Evolutionary conservation across 1,140 invertebrate species (phyloP).

Genomic region (Sarcophaga bullata): DNA sequence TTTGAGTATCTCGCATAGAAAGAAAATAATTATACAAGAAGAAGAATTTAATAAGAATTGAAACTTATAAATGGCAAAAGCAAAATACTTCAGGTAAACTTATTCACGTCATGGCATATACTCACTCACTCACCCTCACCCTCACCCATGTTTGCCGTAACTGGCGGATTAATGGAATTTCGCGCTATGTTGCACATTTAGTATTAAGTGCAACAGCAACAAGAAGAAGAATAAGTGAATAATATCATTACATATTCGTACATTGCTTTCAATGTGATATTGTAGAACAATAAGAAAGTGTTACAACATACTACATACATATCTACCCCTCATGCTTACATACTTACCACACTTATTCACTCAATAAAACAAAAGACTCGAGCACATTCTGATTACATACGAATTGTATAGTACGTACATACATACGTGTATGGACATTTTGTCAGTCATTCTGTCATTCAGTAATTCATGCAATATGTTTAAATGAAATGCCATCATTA

Average conservation of each 20-base stretch:
- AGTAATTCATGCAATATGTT: no score
- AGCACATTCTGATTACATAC: no score
- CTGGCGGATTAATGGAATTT: slow-evolving; percentile 1
- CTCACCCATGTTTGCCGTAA: background rate
- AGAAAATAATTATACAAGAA: background rate
- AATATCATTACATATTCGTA: background rate
- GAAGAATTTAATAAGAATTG: background rate
- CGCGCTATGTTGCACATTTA: slow-evolving; percentile 23
- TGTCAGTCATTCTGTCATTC: no score
- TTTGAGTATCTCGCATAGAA: slow-evolving; percentile 2
- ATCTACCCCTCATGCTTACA: background rate
- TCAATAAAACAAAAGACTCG: no score
- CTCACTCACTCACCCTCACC: background rate
- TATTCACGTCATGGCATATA: no score
- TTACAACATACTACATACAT: background rate
- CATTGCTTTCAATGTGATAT: background rate
- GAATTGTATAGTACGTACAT: no score
- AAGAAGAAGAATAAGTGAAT: background rate
- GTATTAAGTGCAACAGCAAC: background rate
- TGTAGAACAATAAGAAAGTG: background rate
- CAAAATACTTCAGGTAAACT: background rate
- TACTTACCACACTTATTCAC: no score
- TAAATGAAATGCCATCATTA: slow-evolving; percentile 1
- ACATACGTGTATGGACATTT: no score
- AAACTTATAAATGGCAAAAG: background rate